Conservation (phyloP, 1,140 invertebrate species). For the Drosophila mauritiana region DNA sequence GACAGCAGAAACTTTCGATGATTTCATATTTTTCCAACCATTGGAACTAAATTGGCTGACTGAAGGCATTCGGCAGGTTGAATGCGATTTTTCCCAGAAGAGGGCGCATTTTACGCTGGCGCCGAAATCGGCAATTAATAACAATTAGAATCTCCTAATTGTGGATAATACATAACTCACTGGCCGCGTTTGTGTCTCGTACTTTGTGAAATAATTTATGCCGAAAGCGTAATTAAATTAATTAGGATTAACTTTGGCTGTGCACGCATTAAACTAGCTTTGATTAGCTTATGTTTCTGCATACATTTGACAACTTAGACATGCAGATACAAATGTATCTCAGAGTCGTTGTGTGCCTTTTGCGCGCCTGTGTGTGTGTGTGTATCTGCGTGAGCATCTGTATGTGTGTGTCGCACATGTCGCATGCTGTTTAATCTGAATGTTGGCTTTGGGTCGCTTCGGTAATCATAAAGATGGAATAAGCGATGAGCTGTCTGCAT, state of each 20-base stretch:
- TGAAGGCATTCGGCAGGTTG: background rate
- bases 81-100: constrained; percentile 3
- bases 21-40: constrained; percentile 67
- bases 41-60: constrained; percentile 52
- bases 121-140: constrained; percentile 65
- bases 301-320: constrained; percentile 65
- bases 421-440: constrained; percentile 74
- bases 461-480: constrained; percentile 80
- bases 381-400: background rate
- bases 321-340: constrained; percentile 73
- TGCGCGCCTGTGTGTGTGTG: background rate
- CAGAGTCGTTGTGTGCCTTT: constrained; percentile 13
- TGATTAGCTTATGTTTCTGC: constrained; percentile 77
- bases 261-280: constrained; percentile 81
- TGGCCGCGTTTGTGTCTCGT: constrained; percentile 27
- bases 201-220: constrained; percentile 75
- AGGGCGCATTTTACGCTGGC: constrained; percentile 20
- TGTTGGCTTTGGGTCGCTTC: constrained; percentile 68
- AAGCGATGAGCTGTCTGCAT: constrained; percentile 72
- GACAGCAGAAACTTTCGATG: constrained; percentile 58
- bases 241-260: constrained; percentile 83
- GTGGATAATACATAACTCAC: constrained; percentile 64
- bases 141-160: constrained; percentile 74
- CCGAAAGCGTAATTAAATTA: constrained; percentile 82
- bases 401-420: constrained; percentile 44